Base-by-base conservation (phyloP, 2,797 vertebrate genomes). In the Graptemys geographica region DNA sequence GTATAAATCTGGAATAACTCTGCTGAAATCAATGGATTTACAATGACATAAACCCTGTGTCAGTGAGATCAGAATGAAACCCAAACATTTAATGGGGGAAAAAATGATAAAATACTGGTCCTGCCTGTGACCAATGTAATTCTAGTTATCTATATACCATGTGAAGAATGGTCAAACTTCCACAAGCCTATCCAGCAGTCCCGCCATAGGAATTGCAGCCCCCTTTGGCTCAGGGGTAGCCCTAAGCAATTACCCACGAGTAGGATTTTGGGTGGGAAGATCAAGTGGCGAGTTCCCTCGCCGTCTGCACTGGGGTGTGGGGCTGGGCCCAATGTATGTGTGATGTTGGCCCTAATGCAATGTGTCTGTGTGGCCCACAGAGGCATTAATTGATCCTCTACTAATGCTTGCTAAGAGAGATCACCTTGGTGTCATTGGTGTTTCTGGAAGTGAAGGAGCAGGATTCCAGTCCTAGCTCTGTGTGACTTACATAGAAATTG, bases 171-270 rank as follows among this genome's bases (percentile, higher is more conserved):
- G 12, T n/a, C 13, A 44, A 8, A 33, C 10, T 52, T 9, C 56
- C 11, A 1, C 21, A 0, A 1, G 13, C 51, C 6, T 31, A 0
- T 0, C 0, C 15, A 0, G 7, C 2, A 8, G 7, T 12, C 1
- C 52, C 44, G 8, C 65, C 0, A 0, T 9, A n/a, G 47, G 28
- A 21, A n/a, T 33, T 3, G 2, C 15, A 27, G 27, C 27, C 8
- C 1, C 19, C 0, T 2, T 33, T 1, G 6, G 1, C 7, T 23
- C 5, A 2, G 21, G 44, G 51, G 18, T 53, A 44, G 31, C 49
- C 49, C 2, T 2, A 0, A 16, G 44, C 4, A 6, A 49, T 27
- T 49, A 9, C 8, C 19, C 7, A 1, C 0, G 0, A 18, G 5
- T 27, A 11, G 5, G 27, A 19, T 91, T 44, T 44, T 19, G 12